These are phyloP conservation scores for Moxostoma hubbsi DNA, from an alignment of 2,797 vertebrate genomes.

Conservation along the genomic window DNA sequence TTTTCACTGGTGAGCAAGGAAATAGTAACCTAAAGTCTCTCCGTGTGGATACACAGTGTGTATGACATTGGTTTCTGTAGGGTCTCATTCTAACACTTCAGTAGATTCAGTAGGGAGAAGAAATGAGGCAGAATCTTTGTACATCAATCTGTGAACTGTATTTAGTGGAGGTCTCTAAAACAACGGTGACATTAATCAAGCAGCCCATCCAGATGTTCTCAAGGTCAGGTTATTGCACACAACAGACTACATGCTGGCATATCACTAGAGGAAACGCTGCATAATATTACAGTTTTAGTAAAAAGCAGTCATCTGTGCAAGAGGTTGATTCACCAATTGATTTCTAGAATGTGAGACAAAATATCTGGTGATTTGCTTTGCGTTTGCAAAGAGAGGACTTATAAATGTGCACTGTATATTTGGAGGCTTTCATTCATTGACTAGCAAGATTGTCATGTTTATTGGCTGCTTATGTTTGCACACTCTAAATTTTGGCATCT, in stretches of 20 bases:
- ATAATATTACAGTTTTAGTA: slow-evolving; percentile 44
- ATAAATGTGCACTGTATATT: background rate
- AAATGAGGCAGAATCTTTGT: slow-evolving; percentile 29
- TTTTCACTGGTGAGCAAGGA: slow-evolving; percentile 42
- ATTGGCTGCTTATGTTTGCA: slow-evolving; percentile 2
- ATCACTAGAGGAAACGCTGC: slow-evolving; percentile 17
- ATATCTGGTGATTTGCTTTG: background rate
- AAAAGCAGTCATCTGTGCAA: slow-evolving; percentile 30
- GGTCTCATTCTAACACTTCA: slow-evolving; percentile 20
- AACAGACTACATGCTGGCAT: slow-evolving; percentile 35
- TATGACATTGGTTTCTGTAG: slow-evolving; percentile 30
- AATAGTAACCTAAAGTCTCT: slow-evolving; percentile 51
- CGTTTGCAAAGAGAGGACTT: slow-evolving; percentile 10
- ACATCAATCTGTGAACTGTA: slow-evolving; percentile 50
- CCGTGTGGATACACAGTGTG: slow-evolving; percentile 47
- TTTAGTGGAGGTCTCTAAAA: slow-evolving; percentile 41
- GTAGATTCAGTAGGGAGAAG: slow-evolving; percentile 16
- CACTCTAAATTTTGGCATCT: background rate
- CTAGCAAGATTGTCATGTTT: background rate
- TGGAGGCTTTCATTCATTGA: background rate
- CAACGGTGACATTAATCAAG: slow-evolving; percentile 51
- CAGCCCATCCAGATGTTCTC: slow-evolving; percentile 52
- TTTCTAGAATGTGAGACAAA: slow-evolving; percentile 9
- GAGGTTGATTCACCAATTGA: slow-evolving; percentile 17
- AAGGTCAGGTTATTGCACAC: slow-evolving; percentile 50